Base-by-base conservation (phyloP, 2,797 vertebrate species). In the Siniperca obscura region DNA sequence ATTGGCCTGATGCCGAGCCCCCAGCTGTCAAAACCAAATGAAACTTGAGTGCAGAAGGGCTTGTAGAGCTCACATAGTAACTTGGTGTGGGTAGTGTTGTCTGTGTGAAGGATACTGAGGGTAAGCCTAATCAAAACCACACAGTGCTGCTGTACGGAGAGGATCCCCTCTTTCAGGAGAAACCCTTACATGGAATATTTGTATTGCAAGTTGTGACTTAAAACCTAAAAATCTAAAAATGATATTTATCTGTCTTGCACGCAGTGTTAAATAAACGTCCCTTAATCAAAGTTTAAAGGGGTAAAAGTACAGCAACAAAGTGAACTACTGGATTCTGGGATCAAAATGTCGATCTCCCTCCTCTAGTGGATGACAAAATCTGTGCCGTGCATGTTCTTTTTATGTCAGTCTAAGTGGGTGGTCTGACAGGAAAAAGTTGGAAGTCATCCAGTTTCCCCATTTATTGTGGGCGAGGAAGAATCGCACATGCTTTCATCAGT, bases 361-460 rank as follows among this genome's bases (percentile, higher is more conserved):
- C 79, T 86, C 90, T 83, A 16, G 61, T 90, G 91, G 94, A 95
- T 93, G 93, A 71, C 82, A 13, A 52, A 53, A 91, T 89, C 94
- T 91, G 93, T 90, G 85, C 91, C 79, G 78, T 92, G 93, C 91
- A 93, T 95, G 94, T 95, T 94, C 92, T 95, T 96, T 95, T 92
- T 93, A 89, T 95, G 91, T 91, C 77, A 0, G 10, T 90, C 95
- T 78, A 86, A 87, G 95, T 97, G 96, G 97, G 96, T 97, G 96
- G 97, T 97, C 96, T 93, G 91, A 87, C 69, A 48, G 78, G 74
- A 79, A 75, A 82, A 88, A 92, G 78, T 83, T 91, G 93, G 93
- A 96, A 81, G 73, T 78, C 59, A 22, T 90, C 85, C 83, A 90
- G 82, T 81, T 80, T 67, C 57, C 57, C 78, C 77, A 65, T 84